These are phyloP conservation scores for Ischnura elegans DNA, from an alignment of 2,888 invertebrate genomes.

Conservation along the genomic window DNA sequence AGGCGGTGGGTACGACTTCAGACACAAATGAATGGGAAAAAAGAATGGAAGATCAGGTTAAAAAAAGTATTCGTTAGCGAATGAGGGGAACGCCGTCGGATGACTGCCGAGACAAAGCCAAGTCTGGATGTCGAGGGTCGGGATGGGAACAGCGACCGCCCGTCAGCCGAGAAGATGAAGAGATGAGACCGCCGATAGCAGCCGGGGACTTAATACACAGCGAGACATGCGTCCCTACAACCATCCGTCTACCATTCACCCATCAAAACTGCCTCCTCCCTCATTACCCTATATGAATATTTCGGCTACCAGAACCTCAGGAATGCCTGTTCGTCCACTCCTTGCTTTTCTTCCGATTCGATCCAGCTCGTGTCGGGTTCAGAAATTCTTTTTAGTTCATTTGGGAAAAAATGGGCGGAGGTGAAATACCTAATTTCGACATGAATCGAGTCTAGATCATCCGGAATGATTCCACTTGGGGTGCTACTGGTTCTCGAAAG, in stretches of 20 bases:
- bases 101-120: background rate
- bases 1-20: background rate
- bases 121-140: background rate
- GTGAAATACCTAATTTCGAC: background rate
- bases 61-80: background rate
- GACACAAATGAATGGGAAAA: background rate
- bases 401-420: background rate
- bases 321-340: background rate
- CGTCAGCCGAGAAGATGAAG: slow-evolving; percentile 4
- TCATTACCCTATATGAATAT: slow-evolving; percentile 25
- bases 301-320: background rate
- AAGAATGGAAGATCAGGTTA: background rate
- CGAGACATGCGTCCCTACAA: slow-evolving; percentile 60
- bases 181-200: slow-evolving; percentile 13
- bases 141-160: background rate
- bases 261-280: background rate
- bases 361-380: background rate
- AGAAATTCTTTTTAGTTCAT: background rate
- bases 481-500: background rate
- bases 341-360: background rate
- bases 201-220: slow-evolving; percentile 49
- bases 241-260: background rate
- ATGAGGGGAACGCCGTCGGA: background rate
- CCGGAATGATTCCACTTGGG: background rate
- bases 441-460: background rate